A percentile compares a stretch with the other conserved stretches of the same genome.
Conservation (phyloP, 2,888 invertebrate genomes). For the Sphaeridia pumilis region DNA sequence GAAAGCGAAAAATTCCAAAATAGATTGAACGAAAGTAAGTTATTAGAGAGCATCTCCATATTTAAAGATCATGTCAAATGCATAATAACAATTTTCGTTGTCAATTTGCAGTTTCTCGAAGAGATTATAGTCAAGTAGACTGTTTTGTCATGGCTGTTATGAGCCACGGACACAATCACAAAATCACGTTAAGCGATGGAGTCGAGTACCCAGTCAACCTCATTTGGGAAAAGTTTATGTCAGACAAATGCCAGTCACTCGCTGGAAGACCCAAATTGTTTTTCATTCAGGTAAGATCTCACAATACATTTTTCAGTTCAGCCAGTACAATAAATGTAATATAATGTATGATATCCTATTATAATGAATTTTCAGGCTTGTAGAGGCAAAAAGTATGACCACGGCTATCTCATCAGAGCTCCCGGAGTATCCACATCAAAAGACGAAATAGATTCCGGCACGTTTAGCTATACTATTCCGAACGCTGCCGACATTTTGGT, state of each 20-base stretch:
- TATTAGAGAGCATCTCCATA: not conserved
- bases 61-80: too few relatives aligned
- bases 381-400: conserved; percentile 28
- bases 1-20: conserved; percentile 16
- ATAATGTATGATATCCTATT: not conserved
- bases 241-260: conserved; percentile 58
- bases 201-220: conserved; percentile 29
- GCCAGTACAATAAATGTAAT: not conserved
- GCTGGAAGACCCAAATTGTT: conserved; percentile 65
- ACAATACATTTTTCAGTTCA: not conserved
- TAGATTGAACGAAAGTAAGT: conserved; percentile 22
- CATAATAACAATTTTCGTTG: too few relatives aligned
- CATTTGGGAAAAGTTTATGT: conserved; percentile 32
- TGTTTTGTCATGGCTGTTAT: conserved; percentile 29
- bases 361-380: conserved; percentile 23
- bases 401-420: conserved; percentile 20
- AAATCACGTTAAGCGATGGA: conserved; percentile 28
- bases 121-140: conserved; percentile 28
- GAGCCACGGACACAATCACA: conserved; percentile 33
- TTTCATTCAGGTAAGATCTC: conserved; percentile 26
- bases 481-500: conserved; percentile 34
- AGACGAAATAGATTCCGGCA: conserved; percentile 29
- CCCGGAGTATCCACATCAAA: not conserved
- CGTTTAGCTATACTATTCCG: conserved; percentile 34
- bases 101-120: conserved; percentile 22